Percentiles rank a stretch among this genome's conserved stretches.
These are phyloP conservation scores for Selene dorsalis DNA, from an alignment of 2,797 vertebrate species.

Conservation along the genomic window DNA sequence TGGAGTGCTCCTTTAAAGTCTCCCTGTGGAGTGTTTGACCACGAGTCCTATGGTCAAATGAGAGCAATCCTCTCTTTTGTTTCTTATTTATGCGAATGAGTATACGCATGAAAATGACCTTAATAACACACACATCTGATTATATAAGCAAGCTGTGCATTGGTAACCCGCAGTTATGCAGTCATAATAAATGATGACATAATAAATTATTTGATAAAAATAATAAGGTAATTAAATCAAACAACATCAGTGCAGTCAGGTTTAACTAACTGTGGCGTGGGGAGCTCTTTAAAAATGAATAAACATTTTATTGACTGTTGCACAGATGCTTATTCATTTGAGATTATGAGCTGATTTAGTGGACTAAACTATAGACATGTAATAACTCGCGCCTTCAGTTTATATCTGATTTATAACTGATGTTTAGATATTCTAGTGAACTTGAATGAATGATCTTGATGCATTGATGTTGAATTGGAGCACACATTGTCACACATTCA, in stretches of 20 bases:
- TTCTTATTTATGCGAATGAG: not conserved
- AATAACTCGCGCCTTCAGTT: not conserved
- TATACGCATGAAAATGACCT: not conserved
- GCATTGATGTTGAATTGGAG: not conserved
- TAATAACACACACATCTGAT: not conserved
- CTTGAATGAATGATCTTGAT: not conserved
- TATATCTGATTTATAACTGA: not conserved
- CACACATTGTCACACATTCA: not conserved
- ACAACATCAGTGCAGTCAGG: constrained; percentile 22
- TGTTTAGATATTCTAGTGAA: constrained; percentile 2
- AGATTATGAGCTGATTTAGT: not conserved
- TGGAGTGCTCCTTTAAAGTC: not conserved
- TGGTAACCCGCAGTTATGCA: not conserved
- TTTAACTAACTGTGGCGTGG: constrained; percentile 34
- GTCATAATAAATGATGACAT: constrained; percentile 33
- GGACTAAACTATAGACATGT: not conserved
- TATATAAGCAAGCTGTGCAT: not conserved
- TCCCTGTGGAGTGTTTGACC: not conserved
- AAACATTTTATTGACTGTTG: constrained; percentile 14
- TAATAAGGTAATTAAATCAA: constrained; percentile 33
- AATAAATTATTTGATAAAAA: constrained; percentile 28
- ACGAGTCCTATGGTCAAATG: not conserved
- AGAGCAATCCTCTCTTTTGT: not conserved
- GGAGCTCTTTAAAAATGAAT: constrained; percentile 30
- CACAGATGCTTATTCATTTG: constrained; percentile 24